Evolutionary conservation across 2,797 vertebrate species (phyloP).

Genomic region (Typhlichthys eigenmanni): DNA sequence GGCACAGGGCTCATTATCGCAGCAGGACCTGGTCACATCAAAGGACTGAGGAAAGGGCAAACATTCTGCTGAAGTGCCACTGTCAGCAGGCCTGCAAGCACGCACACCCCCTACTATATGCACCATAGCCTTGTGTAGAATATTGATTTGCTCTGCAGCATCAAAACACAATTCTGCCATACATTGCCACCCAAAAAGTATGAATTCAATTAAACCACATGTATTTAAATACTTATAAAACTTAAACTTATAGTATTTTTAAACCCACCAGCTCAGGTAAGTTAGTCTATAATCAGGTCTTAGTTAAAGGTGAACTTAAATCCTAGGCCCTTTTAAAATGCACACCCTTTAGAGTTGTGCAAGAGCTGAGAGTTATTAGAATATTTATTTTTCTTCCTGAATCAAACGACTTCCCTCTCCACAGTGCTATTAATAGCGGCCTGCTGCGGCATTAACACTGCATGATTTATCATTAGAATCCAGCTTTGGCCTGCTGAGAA

Average conservation of each 20-base stretch:
- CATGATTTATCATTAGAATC: conserved; percentile 71
- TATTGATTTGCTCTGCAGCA: conserved; percentile 22
- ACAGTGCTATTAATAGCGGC: conserved; percentile 65
- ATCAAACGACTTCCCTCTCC: conserved; percentile 54
- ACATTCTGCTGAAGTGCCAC: conserved; percentile 84
- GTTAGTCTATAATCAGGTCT: too few species aligned
- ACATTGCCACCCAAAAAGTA: too few species aligned
- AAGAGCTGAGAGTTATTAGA: conserved; percentile 42
- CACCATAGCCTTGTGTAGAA: conserved; percentile 13
- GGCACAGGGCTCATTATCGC: conserved; percentile 82
- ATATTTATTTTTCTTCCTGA: conserved; percentile 35
- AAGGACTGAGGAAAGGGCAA: conserved; percentile 89
- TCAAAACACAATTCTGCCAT: too few species aligned
- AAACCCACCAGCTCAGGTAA: too few species aligned
- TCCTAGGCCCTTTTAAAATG: conserved; percentile 19
- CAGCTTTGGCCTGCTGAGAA: conserved; percentile 68
- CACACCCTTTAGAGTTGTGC: conserved; percentile 38
- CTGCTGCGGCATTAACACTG: conserved; percentile 65
- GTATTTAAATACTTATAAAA: too few species aligned
- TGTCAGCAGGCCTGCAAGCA: conserved; percentile 69
- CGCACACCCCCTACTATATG: conserved; percentile 55
- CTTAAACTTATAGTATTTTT: too few species aligned
- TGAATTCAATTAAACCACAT: too few species aligned
- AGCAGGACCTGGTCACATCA: conserved; percentile 87
- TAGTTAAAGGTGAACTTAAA: too few species aligned